Conservation (phyloP, 2,797 vertebrate species). For the Bufotes viridis region DNA sequence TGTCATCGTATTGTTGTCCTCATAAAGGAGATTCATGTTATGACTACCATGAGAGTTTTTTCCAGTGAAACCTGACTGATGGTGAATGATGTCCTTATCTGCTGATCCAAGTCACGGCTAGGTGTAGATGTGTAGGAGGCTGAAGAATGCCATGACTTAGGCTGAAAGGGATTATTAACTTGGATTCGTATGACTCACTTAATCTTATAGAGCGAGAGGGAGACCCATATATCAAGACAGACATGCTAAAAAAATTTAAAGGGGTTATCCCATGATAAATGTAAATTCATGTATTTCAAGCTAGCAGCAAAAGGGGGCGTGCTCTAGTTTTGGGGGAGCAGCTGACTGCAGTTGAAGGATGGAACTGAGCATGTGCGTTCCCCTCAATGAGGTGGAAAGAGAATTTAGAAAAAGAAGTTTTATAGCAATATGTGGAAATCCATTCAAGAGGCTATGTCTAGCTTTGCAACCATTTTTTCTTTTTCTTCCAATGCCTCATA, state of each 20-base stretch:
- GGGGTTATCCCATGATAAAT: too few species aligned
- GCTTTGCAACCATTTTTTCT: too few species aligned
- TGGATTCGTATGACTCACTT: neutral
- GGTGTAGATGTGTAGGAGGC: constrained; percentile 19
- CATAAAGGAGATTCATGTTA: neutral
- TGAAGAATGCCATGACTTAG: neutral
- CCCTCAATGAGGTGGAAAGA: too few species aligned
- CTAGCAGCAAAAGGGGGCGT: too few species aligned
- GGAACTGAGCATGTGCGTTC: too few species aligned
- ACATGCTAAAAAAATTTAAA: neutral
- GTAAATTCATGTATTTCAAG: too few species aligned
- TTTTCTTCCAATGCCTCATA: too few species aligned
- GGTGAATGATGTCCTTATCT: neutral
- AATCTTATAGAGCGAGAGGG: neutral
- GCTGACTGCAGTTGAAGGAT: too few species aligned
- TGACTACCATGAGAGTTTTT: neutral
- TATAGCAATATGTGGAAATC: too few species aligned
- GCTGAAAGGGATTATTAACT: neutral
- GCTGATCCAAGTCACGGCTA: neutral
- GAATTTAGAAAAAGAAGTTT: too few species aligned
- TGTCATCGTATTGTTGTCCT: neutral
- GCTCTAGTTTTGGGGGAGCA: too few species aligned
- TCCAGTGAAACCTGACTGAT: neutral
- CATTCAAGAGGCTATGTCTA: too few species aligned
- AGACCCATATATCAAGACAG: neutral